Percentiles rank a stretch among this genome's conserved stretches.
These are phyloP conservation scores for Aulostomus chinensis DNA, from an alignment of 2,797 vertebrate species.

Conservation along the genomic window DNA sequence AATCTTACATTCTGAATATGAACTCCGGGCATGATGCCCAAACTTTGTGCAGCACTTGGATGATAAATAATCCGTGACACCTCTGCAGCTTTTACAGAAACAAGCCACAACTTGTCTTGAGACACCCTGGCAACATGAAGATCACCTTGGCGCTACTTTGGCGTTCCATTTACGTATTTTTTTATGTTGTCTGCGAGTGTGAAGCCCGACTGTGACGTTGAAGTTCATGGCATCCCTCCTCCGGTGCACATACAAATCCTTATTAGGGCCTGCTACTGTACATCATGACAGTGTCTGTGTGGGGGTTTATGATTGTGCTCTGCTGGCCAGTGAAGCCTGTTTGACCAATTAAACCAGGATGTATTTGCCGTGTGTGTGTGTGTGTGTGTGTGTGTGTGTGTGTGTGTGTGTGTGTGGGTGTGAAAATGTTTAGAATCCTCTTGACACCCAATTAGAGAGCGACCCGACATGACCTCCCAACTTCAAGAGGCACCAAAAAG, in stretches of 20 bases:
- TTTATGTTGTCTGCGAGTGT: no score
- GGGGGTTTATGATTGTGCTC: conserved; percentile 48
- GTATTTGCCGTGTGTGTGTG: conserved; percentile 43
- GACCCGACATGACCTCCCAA: conserved; percentile 66
- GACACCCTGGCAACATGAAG: conserved; percentile 18
- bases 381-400: conserved; percentile 8
- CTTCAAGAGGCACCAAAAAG: conserved; percentile 66
- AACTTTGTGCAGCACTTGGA: conserved; percentile 13
- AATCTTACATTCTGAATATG: conserved; percentile 19
- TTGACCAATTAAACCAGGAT: conserved; percentile 79
- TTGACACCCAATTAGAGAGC: conserved; percentile 80
- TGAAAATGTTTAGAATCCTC: conserved; percentile 78
- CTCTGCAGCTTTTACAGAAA: conserved; percentile 39
- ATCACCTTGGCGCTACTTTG: background rate
- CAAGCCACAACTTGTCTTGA: conserved; percentile 26
- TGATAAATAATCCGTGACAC: conserved; percentile 50
- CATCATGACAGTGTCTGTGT: no score
- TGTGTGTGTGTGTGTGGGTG: conserved; percentile 33
- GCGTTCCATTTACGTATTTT: no score
- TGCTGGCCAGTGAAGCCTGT: conserved; percentile 55
- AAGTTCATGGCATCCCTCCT: no score
- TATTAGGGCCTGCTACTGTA: no score
- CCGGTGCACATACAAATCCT: no score
- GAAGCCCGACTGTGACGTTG: no score
- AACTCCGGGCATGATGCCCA: conserved; percentile 20